Base-by-base conservation (phyloP, 35 echinoderm and acorn worm genomes). In the Apostichopus californicus region DNA sequence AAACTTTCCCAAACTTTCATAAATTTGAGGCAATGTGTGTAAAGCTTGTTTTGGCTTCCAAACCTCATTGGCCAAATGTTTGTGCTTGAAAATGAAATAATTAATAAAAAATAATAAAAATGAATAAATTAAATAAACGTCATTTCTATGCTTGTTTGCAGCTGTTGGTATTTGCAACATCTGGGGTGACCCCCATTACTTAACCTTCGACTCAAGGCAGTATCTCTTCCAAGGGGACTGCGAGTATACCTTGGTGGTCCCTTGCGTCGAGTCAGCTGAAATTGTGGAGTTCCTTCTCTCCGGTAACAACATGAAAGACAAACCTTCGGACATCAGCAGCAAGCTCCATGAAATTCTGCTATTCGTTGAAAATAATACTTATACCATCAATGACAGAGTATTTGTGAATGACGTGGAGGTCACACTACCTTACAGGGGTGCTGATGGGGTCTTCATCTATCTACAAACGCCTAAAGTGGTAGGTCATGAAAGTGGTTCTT, bases 141-240 rank as follows among this genome's bases (percentile, higher is more conserved):
- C 14, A 23, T 23, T n/a, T 8, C 13, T 9, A 3, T 78, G 17
- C 60, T 3, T 82, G 12, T 28, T 52, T 21, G 14, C 54, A 95
- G 94, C 65, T 13, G 84, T 83, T 90, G 91, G 91, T 57, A 61
- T 70, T 21, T 96, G 95, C 59, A 90, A 77, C 9, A 87, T 93
- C 12, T 93, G 63, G 68, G 95, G 95, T 25, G 92, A 93, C 79
- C 95, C 92, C 22, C 95, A 96, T 65, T 96, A 93, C 72, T 15
- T 78, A 17, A 93, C 95, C 53, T 96, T 96, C 87, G 95, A 96
- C 86, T 80, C 79, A 1, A 34, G 18, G 21, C 77, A 77, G 25
- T 96, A 93, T 52, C 66, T 87, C 88, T 93, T 93, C 81, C 87
- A 93, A 56, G 95, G 95, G 1, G 87, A 93, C 28, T 96, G 95